Conservation (phyloP, 2,888 invertebrate genomes). For the Yponomeuta plumbellus region DNA sequence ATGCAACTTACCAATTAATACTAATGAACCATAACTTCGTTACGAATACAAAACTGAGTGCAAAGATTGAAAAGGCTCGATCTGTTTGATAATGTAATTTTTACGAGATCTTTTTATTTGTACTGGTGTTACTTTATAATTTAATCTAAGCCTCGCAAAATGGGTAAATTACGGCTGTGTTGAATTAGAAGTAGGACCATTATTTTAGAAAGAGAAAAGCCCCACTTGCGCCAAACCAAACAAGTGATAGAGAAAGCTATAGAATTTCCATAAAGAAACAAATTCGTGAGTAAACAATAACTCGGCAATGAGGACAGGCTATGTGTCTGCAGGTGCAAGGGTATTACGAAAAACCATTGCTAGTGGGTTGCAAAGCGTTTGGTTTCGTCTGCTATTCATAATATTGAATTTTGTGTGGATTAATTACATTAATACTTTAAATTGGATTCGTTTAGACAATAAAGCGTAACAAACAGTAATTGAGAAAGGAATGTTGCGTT, state of each 20-base stretch:
- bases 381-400: too few species aligned
- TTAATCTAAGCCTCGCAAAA: neutral
- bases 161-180: neutral
- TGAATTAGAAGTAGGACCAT: too few species aligned
- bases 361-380: neutral
- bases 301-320: conserved; percentile 12
- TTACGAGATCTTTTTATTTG: neutral
- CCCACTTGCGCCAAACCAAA: neutral
- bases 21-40: too few species aligned
- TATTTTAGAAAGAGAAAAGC: neutral
- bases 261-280: neutral
- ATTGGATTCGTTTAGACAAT: too few species aligned
- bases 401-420: too few species aligned
- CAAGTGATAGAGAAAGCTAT: neutral
- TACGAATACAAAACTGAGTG: too few species aligned
- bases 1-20: too few species aligned
- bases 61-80: too few species aligned
- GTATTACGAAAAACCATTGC: neutral
- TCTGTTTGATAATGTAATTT: too few species aligned
- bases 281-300: conserved; percentile 3
- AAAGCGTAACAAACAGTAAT: too few species aligned
- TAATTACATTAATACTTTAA: too few species aligned
- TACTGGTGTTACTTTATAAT: neutral
- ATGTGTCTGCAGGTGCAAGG: neutral
- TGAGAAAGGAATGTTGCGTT: too few species aligned